A percentile compares a stretch with the other conserved stretches of the same genome.
phyloP scores from a whole-genome alignment of 2,113 vertebrate genomes.

The Scytalopus superciliaris region DNA sequence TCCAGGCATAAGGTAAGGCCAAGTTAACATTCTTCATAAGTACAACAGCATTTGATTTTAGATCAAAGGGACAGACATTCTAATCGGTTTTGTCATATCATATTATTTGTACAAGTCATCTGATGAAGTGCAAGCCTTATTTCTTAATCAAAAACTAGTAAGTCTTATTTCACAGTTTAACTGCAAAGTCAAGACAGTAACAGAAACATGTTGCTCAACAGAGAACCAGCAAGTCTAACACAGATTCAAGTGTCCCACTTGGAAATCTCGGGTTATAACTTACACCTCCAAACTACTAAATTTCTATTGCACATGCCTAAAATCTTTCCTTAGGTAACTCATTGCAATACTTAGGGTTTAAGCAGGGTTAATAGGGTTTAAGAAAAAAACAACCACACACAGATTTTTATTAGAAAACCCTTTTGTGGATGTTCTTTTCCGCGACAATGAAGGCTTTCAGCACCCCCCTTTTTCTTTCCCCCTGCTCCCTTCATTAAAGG shows the following conservation, averaged over 20 bases:
- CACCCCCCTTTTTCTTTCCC: no score
- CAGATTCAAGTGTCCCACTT: rapidly evolving
- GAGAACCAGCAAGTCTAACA: background rate
- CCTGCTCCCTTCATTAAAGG: no score
- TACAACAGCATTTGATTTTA: background rate
- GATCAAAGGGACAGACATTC: background rate
- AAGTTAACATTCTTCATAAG: background rate
- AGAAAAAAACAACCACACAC: rapidly evolving
- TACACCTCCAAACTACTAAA: background rate
- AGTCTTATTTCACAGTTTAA: background rate
- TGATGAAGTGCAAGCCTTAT: background rate
- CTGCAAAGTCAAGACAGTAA: background rate
- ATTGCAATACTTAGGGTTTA: background rate
- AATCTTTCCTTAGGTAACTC: background rate
- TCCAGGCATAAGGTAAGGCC: rapidly evolving
- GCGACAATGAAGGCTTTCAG: background rate
- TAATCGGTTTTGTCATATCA: rapidly evolving
- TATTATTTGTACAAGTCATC: background rate
- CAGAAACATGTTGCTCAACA: background rate
- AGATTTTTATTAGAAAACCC: no score
- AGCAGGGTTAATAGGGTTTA: background rate
- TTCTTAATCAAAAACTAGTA: background rate
- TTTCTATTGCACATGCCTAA: rapidly evolving
- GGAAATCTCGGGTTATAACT: background rate
- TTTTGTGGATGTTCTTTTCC: background rate